Conservation (phyloP, 2,113 vertebrate species). For the Malurus melanocephalus region DNA sequence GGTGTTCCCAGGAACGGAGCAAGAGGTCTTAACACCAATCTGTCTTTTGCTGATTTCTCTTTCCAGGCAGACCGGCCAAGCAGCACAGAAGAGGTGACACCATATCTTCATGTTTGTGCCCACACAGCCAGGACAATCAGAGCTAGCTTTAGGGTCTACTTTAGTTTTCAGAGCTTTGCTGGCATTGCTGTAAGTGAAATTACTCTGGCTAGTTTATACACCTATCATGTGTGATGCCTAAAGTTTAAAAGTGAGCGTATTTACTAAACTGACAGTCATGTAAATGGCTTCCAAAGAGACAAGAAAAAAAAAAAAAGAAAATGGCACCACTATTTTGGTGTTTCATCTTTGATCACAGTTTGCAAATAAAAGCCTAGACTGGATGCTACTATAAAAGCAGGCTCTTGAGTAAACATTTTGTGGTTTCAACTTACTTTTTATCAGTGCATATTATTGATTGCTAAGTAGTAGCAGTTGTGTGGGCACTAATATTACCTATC, state of each 20-base stretch:
- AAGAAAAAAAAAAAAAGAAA: neutral
- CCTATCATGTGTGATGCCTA: neutral
- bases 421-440: neutral
- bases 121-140: neutral
- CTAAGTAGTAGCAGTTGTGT: neutral
- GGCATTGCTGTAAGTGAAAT: neutral
- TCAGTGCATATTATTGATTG: neutral
- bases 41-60: constrained; percentile 15
- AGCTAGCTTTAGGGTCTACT: neutral
- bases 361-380: constrained; percentile 27
- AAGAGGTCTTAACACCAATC: neutral
- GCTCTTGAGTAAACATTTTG: constrained; percentile 25
- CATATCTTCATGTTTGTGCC: neutral
- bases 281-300: neutral
- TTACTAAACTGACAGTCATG: neutral
- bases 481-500: neutral
- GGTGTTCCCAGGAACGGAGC: neutral
- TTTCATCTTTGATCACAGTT: constrained; percentile 32
- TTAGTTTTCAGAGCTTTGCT: neutral
- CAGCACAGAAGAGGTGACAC: constrained; percentile 15
- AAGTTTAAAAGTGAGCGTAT: constrained; percentile 8
- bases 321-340: neutral
- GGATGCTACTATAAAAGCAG: constrained; percentile 11
- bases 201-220: neutral
- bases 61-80: constrained; percentile 30